Percentiles rank a stretch among this genome's conserved stretches.
phyloP scores from a whole-genome alignment of 1,140 invertebrate genomes.

The Euwallacea similis region DNA sequence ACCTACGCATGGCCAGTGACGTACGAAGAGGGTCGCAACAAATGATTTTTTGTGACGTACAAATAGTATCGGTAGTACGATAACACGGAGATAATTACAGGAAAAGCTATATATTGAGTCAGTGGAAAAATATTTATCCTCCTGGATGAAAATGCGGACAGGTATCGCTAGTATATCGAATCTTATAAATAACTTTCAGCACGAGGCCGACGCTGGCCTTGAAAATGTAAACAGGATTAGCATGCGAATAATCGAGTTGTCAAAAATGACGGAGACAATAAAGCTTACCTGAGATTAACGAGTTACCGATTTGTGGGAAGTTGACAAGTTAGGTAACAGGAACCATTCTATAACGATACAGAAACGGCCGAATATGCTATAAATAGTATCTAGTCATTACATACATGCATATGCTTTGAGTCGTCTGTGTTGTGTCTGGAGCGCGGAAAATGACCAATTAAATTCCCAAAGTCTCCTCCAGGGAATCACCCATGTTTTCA shows the following conservation, averaged over 20 bases:
- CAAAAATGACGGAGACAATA: conserved; percentile 9
- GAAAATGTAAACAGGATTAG: no score
- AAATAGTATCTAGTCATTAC: conserved; percentile 44
- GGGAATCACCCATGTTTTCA: conserved; percentile 3
- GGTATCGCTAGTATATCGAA: not conserved
- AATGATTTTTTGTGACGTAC: conserved; percentile 4
- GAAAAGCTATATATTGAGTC: not conserved
- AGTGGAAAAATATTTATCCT: not conserved
- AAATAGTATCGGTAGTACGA: not conserved
- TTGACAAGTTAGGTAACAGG: conserved; percentile 38
- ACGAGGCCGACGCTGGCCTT: no score
- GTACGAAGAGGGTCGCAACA: not conserved
- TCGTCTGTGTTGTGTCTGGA: conserved; percentile 44
- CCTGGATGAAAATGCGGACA: not conserved
- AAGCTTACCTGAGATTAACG: conserved; percentile 13
- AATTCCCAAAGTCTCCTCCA: conserved; percentile 20
- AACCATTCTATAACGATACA: conserved; percentile 33
- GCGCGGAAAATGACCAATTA: conserved; percentile 31
- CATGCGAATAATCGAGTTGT: no score
- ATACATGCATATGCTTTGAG: conserved; percentile 45
- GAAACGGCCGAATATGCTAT: conserved; percentile 43
- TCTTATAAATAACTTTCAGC: no score
- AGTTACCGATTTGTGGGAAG: conserved; percentile 12
- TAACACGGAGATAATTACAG: conserved; percentile 1
- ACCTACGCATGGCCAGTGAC: conserved; percentile 17